A percentile compares a stretch with the other conserved stretches of the same genome.
Evolutionary conservation across 2,888 invertebrate genomes (phyloP).

Genomic region (Melinopterus prodromus): DNA sequence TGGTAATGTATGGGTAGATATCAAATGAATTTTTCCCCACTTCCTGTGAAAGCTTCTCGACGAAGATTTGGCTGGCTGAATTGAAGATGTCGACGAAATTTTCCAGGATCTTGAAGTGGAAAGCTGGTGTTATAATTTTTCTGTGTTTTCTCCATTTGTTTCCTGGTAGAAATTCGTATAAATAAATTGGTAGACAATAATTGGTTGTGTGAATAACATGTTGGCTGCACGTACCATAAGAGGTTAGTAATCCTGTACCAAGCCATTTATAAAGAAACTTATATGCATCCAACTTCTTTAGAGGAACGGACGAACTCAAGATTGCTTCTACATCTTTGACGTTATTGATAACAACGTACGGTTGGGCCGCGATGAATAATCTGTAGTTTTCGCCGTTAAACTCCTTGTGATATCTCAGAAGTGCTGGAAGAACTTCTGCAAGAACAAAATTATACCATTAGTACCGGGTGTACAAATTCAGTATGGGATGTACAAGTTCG

Average conservation of each 20-base stretch:
- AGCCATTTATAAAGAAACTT: constrained; percentile 50
- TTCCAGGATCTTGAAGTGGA: constrained; percentile 60
- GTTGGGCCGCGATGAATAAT: constrained; percentile 38
- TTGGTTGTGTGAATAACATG: background rate
- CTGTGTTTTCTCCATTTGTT: constrained; percentile 59
- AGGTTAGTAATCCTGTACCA: constrained; percentile 51
- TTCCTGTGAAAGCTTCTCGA: constrained; percentile 61
- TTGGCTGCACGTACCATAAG: constrained; percentile 44
- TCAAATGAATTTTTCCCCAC: constrained; percentile 62
- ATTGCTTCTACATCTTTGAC: constrained; percentile 45
- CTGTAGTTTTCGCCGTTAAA: constrained; percentile 39
- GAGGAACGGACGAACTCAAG: constrained; percentile 45
- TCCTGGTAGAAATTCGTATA: constrained; percentile 48
- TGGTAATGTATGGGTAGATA: constrained; percentile 68
- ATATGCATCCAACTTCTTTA: constrained; percentile 50
- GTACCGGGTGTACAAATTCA: background rate
- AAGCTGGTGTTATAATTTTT: constrained; percentile 61
- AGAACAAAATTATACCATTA: constrained; percentile 16
- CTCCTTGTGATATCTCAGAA: constrained; percentile 30
- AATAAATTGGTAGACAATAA: background rate
- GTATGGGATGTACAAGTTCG: too few species aligned
- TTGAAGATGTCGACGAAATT: constrained; percentile 57
- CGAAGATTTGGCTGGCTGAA: constrained; percentile 63
- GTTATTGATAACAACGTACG: constrained; percentile 33
- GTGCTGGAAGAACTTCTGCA: constrained; percentile 39